Conservation (phyloP, 2,888 invertebrate species). For the Physocephala rufipes region DNA sequence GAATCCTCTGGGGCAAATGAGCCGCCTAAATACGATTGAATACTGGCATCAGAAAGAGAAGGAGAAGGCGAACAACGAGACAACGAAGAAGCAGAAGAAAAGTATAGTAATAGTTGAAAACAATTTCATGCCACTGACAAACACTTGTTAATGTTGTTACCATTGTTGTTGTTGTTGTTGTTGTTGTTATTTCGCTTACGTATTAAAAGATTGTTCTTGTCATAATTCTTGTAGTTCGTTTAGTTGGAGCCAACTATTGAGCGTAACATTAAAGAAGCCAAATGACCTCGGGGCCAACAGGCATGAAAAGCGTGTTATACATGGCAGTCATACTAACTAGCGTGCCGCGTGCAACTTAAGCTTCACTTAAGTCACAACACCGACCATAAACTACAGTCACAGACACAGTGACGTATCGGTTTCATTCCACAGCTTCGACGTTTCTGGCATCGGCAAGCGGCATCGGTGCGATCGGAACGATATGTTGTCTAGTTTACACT, state of each 20-base stretch:
- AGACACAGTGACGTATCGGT: neutral
- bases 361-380: neutral
- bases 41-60: neutral
- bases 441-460: slow-evolving; percentile 10
- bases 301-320: slow-evolving; percentile 32
- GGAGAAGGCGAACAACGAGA: neutral
- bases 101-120: neutral
- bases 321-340: slow-evolving; percentile 49
- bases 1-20: slow-evolving; percentile 52
- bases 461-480: slow-evolving; percentile 31
- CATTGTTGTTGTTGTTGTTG: slow-evolving; percentile 13
- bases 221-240: neutral
- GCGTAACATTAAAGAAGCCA: slow-evolving; percentile 58
- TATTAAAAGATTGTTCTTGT: too few species aligned
- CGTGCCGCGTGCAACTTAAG: slow-evolving; percentile 53
- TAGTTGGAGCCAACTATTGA: slow-evolving; percentile 45
- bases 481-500: slow-evolving; percentile 37
- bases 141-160: slow-evolving; percentile 58
- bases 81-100: slow-evolving; percentile 13
- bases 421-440: too few species aligned
- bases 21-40: slow-evolving; percentile 18
- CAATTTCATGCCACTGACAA: slow-evolving; percentile 38
- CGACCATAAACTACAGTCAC: neutral
- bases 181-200: too few species aligned
- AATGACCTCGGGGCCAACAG: slow-evolving; percentile 54